Percentiles rank a stretch among this genome's conserved stretches.
phyloP scores from a whole-genome alignment of 2,888 invertebrate genomes.

The Protophormia terraenovae region DNA sequence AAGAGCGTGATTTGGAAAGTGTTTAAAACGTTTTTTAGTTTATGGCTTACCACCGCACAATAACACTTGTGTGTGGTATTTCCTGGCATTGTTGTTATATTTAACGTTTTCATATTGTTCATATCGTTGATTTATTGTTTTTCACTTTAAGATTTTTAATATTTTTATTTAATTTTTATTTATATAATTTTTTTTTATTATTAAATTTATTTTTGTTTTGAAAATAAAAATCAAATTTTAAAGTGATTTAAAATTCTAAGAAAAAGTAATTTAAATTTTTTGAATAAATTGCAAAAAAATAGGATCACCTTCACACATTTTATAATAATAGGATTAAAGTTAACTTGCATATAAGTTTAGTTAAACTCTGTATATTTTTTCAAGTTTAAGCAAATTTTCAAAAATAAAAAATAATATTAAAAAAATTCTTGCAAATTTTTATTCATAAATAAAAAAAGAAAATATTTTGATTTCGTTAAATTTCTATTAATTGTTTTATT shows the following conservation, averaged over 20 bases:
- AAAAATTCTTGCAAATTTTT: too few relatives aligned
- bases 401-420: too few relatives aligned
- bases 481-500: too few relatives aligned
- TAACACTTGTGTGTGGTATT: conserved; percentile 7
- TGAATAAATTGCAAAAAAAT: too few relatives aligned
- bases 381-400: too few relatives aligned
- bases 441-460: too few relatives aligned
- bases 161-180: conserved; percentile 2
- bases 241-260: conserved; percentile 3
- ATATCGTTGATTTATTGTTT: conserved; percentile 24
- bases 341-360: too few relatives aligned
- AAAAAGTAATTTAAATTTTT: background rate
- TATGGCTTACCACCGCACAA: conserved; percentile 42
- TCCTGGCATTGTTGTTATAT: conserved; percentile 12
- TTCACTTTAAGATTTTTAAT: conserved; percentile 14
- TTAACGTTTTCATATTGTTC: conserved; percentile 32
- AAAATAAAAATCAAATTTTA: background rate
- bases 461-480: too few relatives aligned
- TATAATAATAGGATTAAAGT: too few relatives aligned
- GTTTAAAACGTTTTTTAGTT: background rate
- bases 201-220: conserved; percentile 1
- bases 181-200: background rate
- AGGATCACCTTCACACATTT: too few relatives aligned
- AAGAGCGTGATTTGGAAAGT: background rate
- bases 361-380: too few relatives aligned